Conservation (phyloP, 2,113 vertebrate genomes). For the Procavia capensis region DNA sequence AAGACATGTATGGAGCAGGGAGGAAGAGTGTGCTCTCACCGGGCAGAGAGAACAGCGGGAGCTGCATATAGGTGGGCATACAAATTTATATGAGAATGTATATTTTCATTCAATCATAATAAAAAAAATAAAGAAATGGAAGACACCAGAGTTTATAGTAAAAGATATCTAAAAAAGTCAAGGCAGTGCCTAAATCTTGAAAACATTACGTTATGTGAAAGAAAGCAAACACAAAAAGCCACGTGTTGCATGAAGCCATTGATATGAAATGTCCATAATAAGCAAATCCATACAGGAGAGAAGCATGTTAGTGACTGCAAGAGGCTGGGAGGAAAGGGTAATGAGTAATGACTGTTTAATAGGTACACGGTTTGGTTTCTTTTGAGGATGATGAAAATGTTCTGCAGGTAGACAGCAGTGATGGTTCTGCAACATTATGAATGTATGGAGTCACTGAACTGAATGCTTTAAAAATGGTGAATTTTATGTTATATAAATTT, state of each 20-base stretch:
- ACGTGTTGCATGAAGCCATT: not conserved
- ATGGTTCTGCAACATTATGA: not conserved
- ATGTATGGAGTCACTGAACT: not conserved
- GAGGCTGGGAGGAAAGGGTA: not conserved
- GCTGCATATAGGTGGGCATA: no score
- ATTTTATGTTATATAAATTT: not conserved
- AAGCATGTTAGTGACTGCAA: not conserved
- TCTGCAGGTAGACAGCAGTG: not conserved
- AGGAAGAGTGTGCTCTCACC: no score
- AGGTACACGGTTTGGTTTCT: not conserved
- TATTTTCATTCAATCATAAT: no score
- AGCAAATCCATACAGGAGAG: not conserved
- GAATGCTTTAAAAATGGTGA: not conserved
- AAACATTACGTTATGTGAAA: not conserved
- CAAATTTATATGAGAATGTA: no score
- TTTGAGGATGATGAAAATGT: not conserved
- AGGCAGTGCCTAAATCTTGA: not conserved
- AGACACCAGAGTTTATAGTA: not conserved
- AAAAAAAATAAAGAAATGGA: no score
- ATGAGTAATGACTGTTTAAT: not conserved
- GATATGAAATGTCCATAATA: not conserved
- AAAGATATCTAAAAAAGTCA: not conserved
- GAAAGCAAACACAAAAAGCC: not conserved
- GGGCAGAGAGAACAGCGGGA: no score
- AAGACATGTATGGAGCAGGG: no score